A percentile compares a stretch with the other conserved stretches of the same genome.
Conservation (phyloP, 1,140 invertebrate species). For the Lineus longissimus region DNA sequence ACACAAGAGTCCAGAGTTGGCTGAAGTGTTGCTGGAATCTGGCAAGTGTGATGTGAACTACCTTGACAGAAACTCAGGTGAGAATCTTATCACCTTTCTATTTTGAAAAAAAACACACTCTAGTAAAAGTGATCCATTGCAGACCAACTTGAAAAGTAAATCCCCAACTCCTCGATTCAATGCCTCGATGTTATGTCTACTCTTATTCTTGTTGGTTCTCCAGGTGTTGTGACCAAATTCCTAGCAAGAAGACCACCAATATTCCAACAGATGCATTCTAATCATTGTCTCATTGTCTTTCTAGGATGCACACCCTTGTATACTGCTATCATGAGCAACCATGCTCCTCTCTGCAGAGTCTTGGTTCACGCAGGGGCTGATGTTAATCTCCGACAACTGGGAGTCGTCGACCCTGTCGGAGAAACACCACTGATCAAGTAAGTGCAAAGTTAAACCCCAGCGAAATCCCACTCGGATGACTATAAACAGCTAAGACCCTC, state of each 20-base stretch:
- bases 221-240: too few species aligned
- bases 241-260: not conserved
- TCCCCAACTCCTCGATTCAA: conserved; percentile 24
- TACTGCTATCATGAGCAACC: conserved; percentile 36
- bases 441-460: not conserved
- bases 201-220: too few species aligned
- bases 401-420: conserved; percentile 19
- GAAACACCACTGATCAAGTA: conserved; percentile 47
- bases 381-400: conserved; percentile 37
- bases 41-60: conserved; percentile 40
- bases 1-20: conserved; percentile 30
- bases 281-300: not conserved
- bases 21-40: conserved; percentile 27
- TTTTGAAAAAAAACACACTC: not conserved
- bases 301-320: conserved; percentile 40
- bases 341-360: conserved; percentile 22
- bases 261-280: not conserved
- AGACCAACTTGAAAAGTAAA: not conserved
- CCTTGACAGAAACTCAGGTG: conserved; percentile 37
- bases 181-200: not conserved
- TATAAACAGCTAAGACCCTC: too few species aligned
- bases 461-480: too few species aligned
- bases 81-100: not conserved
- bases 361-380: conserved; percentile 39
- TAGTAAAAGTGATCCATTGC: not conserved